Conservation (phyloP, 2,797 vertebrate species). For the Gymnoscopelus microlampas region DNA sequence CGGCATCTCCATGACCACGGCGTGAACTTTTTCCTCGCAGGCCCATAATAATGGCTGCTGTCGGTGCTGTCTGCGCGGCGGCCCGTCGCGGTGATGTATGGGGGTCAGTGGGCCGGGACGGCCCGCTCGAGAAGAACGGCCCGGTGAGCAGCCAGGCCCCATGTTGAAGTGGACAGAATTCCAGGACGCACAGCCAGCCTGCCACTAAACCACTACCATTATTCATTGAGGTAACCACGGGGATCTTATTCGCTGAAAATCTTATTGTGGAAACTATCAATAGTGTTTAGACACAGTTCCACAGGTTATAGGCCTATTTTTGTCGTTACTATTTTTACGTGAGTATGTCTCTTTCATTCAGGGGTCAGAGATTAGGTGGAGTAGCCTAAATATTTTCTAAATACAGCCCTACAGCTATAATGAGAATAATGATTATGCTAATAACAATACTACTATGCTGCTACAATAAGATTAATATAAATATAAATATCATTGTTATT, state of each 20-base stretch:
- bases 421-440: too few relatives aligned
- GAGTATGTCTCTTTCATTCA: too few relatives aligned
- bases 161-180: slow-evolving; percentile 68
- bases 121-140: slow-evolving; percentile 82
- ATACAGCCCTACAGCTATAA: background rate
- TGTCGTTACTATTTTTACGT: too few relatives aligned
- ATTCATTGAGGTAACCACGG: slow-evolving; percentile 66
- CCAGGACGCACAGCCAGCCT: slow-evolving; percentile 32
- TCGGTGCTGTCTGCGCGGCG: slow-evolving; percentile 89
- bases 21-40: slow-evolving; percentile 89
- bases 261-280: slow-evolving; percentile 34
- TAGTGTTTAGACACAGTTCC: slow-evolving; percentile 27
- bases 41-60: slow-evolving; percentile 94
- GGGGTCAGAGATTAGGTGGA: too few relatives aligned
- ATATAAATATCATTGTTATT: too few relatives aligned
- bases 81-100: slow-evolving; percentile 92
- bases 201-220: slow-evolving; percentile 46
- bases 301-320: slow-evolving; percentile 14
- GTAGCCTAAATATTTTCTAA: background rate
- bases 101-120: slow-evolving; percentile 87
- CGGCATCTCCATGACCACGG: slow-evolving; percentile 90
- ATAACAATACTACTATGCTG: too few relatives aligned
- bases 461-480: too few relatives aligned
- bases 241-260: slow-evolving; percentile 18
- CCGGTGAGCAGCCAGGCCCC: slow-evolving; percentile 76